Evolutionary conservation across 2,113 vertebrate species (phyloP).

Genomic region (Mystacornis crossleyi): DNA sequence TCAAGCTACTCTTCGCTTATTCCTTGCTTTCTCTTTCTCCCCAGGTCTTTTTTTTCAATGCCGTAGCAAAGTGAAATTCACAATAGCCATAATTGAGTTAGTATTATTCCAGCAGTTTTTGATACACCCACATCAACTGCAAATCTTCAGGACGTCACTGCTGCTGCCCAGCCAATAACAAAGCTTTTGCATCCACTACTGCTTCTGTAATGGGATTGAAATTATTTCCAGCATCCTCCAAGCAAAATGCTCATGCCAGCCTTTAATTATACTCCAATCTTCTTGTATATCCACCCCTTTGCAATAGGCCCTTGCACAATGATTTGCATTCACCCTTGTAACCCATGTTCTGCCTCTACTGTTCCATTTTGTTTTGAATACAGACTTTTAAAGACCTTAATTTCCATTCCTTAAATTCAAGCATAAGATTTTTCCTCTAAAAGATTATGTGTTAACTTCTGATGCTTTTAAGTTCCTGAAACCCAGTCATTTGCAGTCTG

Average conservation of each 20-base stretch:
- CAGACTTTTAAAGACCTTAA: not conserved
- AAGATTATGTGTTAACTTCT: not conserved
- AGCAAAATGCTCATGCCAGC: slow-evolving; percentile 28
- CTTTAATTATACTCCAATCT: slow-evolving; percentile 67
- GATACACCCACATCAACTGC: not conserved
- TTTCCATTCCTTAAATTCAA: slow-evolving; percentile 47
- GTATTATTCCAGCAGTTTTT: slow-evolving; percentile 7
- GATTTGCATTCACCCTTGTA: slow-evolving; percentile 53
- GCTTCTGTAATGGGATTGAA: slow-evolving; percentile 55
- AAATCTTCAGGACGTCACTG: not conserved
- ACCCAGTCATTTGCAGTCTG: not conserved
- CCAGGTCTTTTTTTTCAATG: not conserved
- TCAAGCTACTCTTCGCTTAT: not conserved
- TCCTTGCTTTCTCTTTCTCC: not conserved
- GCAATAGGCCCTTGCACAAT: slow-evolving; percentile 8
- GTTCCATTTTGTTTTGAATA: slow-evolving; percentile 51
- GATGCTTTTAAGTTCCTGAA: not conserved
- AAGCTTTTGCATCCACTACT: not conserved
- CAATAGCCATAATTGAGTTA: not conserved
- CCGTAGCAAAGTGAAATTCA: not conserved
- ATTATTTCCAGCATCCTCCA: slow-evolving; percentile 57
- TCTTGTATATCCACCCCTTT: slow-evolving; percentile 26
- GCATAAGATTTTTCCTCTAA: not conserved
- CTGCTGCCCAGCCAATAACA: slow-evolving; percentile 9
- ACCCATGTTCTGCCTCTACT: slow-evolving; percentile 1